Conservation (phyloP, 1,140 invertebrate genomes). For the Meloidogyne hapla region DNA sequence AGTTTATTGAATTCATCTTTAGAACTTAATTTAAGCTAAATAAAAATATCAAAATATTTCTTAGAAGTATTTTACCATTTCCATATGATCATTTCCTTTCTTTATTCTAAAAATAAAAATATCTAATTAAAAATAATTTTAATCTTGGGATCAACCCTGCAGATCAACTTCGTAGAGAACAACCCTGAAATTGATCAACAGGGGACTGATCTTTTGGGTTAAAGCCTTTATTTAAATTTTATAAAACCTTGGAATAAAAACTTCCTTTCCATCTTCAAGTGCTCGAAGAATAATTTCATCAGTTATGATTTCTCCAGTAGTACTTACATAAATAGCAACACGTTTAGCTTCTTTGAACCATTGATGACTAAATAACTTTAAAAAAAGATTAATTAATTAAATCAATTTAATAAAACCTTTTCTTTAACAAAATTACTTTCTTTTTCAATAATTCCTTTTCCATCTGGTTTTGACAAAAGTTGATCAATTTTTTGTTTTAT, state of each 20-base stretch:
- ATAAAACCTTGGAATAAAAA: slow-evolving; percentile 36
- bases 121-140: slow-evolving; percentile 15
- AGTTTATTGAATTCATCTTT: neutral
- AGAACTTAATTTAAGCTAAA: neutral
- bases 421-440: slow-evolving; percentile 10
- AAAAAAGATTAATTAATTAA: neutral
- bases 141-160: slow-evolving; percentile 28
- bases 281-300: slow-evolving; percentile 21
- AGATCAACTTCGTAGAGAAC: too few relatives aligned
- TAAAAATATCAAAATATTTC: neutral
- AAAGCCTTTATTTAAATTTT: neutral
- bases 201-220: neutral
- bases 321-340: slow-evolving; percentile 28
- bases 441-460: neutral
- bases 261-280: slow-evolving; percentile 23
- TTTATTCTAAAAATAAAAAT: slow-evolving; percentile 29
- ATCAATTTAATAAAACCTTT: slow-evolving; percentile 13
- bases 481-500: slow-evolving; percentile 14
- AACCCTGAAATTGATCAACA: too few relatives aligned
- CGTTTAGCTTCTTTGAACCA: slow-evolving; percentile 27
- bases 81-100: slow-evolving; percentile 23
- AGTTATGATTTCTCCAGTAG: slow-evolving; percentile 22
- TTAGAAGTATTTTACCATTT: slow-evolving; percentile 7
- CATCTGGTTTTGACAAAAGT: neutral
- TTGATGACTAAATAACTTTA: neutral